These are phyloP conservation scores for Tamias sibiricus DNA, from an alignment of 2,113 vertebrate species.

Conservation along the genomic window DNA sequence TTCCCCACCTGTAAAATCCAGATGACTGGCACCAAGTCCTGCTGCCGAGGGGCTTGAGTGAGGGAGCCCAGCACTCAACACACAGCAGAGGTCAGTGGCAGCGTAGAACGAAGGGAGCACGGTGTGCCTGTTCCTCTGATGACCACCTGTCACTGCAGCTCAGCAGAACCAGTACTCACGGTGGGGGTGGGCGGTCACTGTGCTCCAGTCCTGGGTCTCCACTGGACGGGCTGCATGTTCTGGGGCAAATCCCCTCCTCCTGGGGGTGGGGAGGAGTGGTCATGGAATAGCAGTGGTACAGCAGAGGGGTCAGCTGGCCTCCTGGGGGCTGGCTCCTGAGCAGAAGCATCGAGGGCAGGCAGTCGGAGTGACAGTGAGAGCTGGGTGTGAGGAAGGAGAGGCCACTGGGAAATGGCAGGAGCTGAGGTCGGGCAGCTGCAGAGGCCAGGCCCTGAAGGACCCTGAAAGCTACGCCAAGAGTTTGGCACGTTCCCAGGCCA, in stretches of 20 bases:
- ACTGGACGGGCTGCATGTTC: accelerated
- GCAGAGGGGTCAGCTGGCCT: not conserved
- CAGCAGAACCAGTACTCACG: not conserved
- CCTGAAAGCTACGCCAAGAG: not conserved
- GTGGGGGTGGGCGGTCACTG: not conserved
- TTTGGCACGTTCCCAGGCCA: too few species aligned
- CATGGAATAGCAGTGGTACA: not conserved
- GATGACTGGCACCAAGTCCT: not conserved
- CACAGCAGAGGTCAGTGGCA: accelerated
- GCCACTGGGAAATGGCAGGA: not conserved
- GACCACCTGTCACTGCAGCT: not conserved
- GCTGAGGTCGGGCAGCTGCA: not conserved
- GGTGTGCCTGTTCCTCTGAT: not conserved
- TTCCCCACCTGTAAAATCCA: not conserved
- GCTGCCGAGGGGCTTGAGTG: not conserved
- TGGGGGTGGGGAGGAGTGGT: too few species aligned
- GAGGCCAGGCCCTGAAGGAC: not conserved
- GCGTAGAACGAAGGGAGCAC: too few species aligned
- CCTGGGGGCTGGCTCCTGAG: not conserved
- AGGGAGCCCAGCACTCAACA: not conserved
- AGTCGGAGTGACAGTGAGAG: not conserved
- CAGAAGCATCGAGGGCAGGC: not conserved
- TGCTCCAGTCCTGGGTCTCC: not conserved
- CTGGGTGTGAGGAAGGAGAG: not conserved
- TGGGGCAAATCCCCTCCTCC: not conserved